Evolutionary conservation across 2,113 vertebrate genomes (phyloP), one percentile per base, ranked within the genome.

Genomic region (Falco punctatus): DNA sequence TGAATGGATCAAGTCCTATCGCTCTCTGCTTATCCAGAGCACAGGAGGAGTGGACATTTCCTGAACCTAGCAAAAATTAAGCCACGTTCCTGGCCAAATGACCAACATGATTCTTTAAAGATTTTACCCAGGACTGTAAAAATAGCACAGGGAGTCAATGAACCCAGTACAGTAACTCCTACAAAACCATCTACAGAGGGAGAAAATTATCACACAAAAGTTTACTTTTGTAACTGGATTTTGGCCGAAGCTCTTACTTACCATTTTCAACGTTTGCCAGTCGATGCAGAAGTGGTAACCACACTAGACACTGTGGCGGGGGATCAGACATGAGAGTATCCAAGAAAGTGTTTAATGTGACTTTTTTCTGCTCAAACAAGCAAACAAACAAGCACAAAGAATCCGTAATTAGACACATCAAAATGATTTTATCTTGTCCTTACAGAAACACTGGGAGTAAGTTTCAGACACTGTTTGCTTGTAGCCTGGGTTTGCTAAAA

Each of bases 221-320:
- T 71, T 87, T 73, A 73, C 35, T 81, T 38, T 61, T 77, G 44
- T 27, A 73, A 88, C 23, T 66, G 4, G 11, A 48, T 49, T 70
- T 65, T 72, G 83, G 92, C 40, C 86, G 54, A 2, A 32, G 70
- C 58, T 86, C 77, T 26, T 77, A 98, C 98, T 98, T 93, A 99
- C 99, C 99, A n/a, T 99, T 99, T 97, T 99, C 99, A 95, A 99
- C 99, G 88, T 99, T 99, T 89, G 99, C 98, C 95, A 99, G 98
- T 74, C 99, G 98, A 97, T 99, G 99, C 97, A 99, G 99, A 96
- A 99, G 99, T 49, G 99, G 99, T 88, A 99, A 98, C 99, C 99
- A 99, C 96, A 99, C 99, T 96, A 99, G 98, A 98, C 99, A 99
- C 97, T 99, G 99, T 23, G 99, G 99, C 13, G 99, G 99, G 75